Base-by-base conservation (phyloP, 92 coral and sea anemone genomes). In the Blastomussa wellsi region DNA sequence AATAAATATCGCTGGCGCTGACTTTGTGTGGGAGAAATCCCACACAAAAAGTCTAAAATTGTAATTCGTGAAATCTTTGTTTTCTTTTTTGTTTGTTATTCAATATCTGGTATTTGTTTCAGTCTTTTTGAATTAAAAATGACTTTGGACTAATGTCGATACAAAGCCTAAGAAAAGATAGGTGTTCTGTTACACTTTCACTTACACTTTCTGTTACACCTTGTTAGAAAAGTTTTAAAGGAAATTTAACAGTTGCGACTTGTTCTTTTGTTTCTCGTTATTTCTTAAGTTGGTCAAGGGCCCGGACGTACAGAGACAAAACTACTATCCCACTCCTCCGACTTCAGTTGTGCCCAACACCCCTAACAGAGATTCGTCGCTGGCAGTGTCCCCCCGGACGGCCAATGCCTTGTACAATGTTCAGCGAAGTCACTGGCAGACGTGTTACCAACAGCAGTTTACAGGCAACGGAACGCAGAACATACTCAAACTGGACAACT, bases 251-350 rank as follows among this genome's bases (percentile, higher is more conserved):
- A 33, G 7, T 68, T n/a, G 24, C 17, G 11, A 5, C 11, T 15
- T 19, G 0, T 48, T 74, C 14, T 41, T 42, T 74, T 38, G 10
- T 24, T 4, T 12, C 60, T n/a, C 72, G n/a, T 73, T 41, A 14
- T 73, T 70, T 82, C 70, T 74, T 52, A 39, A 95, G 98, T 47
- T 94, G 71, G 94, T 92, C 1, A 95, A 95, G 90, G 95, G 95
- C 55, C 93, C 98, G 47, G 92, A 78, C 19, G 22, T 78, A 44
- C 77, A 87, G 75, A 88, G 95, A 36, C 98, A 94, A 74, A 79
- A 88, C 16, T 94, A 82, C 91, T 94, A 94, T 90, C 98, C 98
- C 39, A 88, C 92, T 57, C 93, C 98, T 86, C 95, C 98, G 77
- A 88, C 94, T 78, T 94, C 98, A 47, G 89, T 92, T 38, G 57